Evolutionary conservation across 2,113 vertebrate species (phyloP).

Genomic region (Pampusana beccarii): DNA sequence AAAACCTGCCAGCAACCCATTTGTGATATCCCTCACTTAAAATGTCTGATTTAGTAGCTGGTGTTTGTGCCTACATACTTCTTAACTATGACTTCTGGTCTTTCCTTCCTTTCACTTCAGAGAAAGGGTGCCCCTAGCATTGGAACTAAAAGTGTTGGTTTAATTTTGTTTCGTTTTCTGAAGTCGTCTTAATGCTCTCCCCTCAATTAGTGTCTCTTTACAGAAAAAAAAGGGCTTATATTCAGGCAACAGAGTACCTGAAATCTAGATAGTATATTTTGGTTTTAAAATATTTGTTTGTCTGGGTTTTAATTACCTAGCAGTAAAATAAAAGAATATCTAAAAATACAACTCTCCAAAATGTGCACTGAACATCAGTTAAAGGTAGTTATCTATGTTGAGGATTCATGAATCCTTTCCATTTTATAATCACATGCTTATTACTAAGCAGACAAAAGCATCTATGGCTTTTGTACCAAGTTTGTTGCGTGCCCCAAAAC

Average conservation of each 20-base stretch:
- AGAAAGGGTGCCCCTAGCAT: not conserved
- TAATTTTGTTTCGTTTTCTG: not conserved
- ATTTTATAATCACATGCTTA: not conserved
- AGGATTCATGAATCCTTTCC: not conserved
- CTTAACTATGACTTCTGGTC: not conserved
- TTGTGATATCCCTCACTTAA: not conserved
- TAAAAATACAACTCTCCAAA: not conserved
- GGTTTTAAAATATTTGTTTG: not conserved
- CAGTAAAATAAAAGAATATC: not conserved
- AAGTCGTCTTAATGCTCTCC: not conserved
- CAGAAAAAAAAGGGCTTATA: not conserved
- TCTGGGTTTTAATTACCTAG: not conserved
- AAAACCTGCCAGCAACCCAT: accelerated
- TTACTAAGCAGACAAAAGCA: not conserved
- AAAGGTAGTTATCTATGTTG: accelerated
- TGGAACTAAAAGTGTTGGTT: not conserved
- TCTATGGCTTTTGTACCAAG: not conserved
- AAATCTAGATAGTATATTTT: not conserved
- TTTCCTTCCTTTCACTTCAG: not conserved
- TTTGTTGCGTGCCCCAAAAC: not conserved
- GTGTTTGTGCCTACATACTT: not conserved
- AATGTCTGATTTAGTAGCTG: not conserved
- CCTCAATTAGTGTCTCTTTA: not conserved
- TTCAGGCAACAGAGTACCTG: not conserved
- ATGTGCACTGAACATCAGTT: accelerated